Evolutionary conservation across 2,888 invertebrate genomes (phyloP).

Genomic region (Brenthis hecate): DNA sequence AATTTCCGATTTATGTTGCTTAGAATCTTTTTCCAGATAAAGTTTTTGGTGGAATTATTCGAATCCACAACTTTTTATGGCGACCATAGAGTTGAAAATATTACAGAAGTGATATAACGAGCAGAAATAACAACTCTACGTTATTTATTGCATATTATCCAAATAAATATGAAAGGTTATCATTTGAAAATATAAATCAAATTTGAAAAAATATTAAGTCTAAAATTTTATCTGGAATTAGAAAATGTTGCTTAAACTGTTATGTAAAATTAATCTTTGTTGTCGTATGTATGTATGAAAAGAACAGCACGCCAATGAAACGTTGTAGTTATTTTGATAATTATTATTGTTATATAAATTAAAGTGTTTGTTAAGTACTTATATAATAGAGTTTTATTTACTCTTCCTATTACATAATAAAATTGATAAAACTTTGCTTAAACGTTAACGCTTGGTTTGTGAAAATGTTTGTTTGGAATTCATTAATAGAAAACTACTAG

Average conservation of each 20-base stretch:
- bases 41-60: not conserved
- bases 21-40: not conserved
- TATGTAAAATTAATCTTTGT: constrained; percentile 36
- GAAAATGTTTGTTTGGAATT: too few species aligned
- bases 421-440: too few species aligned
- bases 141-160: not conserved
- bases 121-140: not conserved
- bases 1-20: constrained; percentile 26
- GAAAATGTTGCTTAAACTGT: constrained; percentile 23
- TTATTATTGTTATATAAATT: constrained; percentile 71
- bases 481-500: too few species aligned
- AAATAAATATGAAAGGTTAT: too few species aligned
- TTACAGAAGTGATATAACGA: not conserved
- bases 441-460: too few species aligned
- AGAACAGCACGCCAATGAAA: constrained; percentile 54
- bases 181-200: too few species aligned
- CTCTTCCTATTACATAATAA: not conserved
- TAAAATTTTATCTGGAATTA: constrained; percentile 5
- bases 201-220: not conserved
- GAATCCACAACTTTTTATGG: not conserved
- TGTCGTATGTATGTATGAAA: constrained; percentile 39
- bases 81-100: not conserved
- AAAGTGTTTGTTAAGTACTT: constrained; percentile 79
- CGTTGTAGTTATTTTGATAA: constrained; percentile 71
- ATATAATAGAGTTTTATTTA: constrained; percentile 48